A percentile compares a stretch with the other conserved stretches of the same genome.
Evolutionary conservation across 1,140 invertebrate genomes (phyloP).

Genomic region (Neodiprion lecontei): DNA sequence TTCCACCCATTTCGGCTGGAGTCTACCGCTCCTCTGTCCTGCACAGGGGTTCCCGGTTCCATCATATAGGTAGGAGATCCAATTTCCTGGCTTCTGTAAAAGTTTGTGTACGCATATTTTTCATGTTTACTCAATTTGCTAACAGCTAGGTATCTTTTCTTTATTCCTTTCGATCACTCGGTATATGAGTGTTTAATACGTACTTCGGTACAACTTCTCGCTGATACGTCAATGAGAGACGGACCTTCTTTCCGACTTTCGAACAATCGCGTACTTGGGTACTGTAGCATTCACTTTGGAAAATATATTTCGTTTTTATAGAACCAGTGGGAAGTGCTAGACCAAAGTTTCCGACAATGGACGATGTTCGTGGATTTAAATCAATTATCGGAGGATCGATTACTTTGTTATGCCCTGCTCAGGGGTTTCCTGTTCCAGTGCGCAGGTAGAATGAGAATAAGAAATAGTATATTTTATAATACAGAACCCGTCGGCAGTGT

Average conservation of each 20-base stretch:
- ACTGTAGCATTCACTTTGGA: background rate
- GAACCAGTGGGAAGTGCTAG: constrained; percentile 76
- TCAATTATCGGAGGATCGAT: constrained; percentile 16
- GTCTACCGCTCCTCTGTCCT: constrained; percentile 69
- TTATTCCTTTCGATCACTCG: background rate
- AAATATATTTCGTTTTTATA: constrained; percentile 46
- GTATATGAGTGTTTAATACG: background rate
- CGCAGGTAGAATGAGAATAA: constrained; percentile 59
- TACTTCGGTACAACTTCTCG: background rate
- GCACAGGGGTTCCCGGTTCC: constrained; percentile 67
- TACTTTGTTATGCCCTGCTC: constrained; percentile 64
- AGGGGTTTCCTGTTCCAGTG: constrained; percentile 67
- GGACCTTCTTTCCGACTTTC: background rate
- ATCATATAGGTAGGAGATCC: constrained; percentile 51
- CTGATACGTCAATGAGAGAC: background rate
- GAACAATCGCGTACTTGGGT: background rate
- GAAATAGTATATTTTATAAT: constrained; percentile 34
- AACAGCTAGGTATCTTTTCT: background rate
- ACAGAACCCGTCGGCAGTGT: constrained; percentile 69
- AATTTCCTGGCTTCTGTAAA: constrained; percentile 5
- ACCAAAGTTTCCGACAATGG: constrained; percentile 70
- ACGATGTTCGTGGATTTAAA: constrained; percentile 62
- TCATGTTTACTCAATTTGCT: background rate
- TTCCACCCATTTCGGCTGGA: constrained; percentile 62
- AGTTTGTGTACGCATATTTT: background rate